Conservation (phyloP, 2,888 invertebrate species). For the Chrysodeixis includens region DNA sequence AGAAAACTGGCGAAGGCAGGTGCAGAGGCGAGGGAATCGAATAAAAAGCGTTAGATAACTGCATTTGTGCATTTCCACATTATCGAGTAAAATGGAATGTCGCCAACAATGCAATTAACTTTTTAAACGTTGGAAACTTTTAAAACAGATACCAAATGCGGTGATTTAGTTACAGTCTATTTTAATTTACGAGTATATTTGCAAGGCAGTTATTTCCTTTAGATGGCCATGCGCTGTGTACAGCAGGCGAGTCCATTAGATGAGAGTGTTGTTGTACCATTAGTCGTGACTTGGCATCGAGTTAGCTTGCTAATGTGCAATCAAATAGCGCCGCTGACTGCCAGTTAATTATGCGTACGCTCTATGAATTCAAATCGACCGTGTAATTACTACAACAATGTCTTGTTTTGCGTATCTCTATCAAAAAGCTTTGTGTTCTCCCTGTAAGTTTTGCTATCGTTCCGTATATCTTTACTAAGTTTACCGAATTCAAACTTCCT, state of each 20-base stretch:
- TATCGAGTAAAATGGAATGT: slow-evolving; percentile 64
- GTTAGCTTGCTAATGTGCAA: slow-evolving; percentile 83
- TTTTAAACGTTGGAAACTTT: slow-evolving; percentile 58
- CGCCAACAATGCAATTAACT: slow-evolving; percentile 67
- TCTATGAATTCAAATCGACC: slow-evolving; percentile 81
- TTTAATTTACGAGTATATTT: slow-evolving; percentile 44
- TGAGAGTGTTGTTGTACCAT: slow-evolving; percentile 73
- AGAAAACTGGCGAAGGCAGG: slow-evolving; percentile 51
- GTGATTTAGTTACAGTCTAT: slow-evolving; percentile 47
- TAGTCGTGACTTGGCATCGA: slow-evolving; percentile 86
- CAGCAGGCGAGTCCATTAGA: slow-evolving; percentile 60
- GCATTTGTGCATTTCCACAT: slow-evolving; percentile 64
- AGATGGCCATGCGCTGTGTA: slow-evolving; percentile 51
- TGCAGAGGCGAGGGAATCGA: slow-evolving; percentile 57
- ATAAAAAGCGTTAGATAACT: slow-evolving; percentile 62
- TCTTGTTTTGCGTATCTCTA: slow-evolving; percentile 55
- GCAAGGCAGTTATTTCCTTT: slow-evolving; percentile 42
- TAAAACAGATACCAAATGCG: slow-evolving; percentile 50
- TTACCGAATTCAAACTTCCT: slow-evolving; percentile 6
- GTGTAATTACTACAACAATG: slow-evolving; percentile 72
- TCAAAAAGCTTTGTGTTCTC: slow-evolving; percentile 32
- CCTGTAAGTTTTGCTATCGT: neutral
- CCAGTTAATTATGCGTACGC: slow-evolving; percentile 83
- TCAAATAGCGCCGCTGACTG: slow-evolving; percentile 80
- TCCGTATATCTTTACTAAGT: neutral